Percentiles rank a stretch among this genome's conserved stretches.
phyloP scores from a whole-genome alignment of 2,888 invertebrate genomes.

The Drosophila diplacantha region DNA sequence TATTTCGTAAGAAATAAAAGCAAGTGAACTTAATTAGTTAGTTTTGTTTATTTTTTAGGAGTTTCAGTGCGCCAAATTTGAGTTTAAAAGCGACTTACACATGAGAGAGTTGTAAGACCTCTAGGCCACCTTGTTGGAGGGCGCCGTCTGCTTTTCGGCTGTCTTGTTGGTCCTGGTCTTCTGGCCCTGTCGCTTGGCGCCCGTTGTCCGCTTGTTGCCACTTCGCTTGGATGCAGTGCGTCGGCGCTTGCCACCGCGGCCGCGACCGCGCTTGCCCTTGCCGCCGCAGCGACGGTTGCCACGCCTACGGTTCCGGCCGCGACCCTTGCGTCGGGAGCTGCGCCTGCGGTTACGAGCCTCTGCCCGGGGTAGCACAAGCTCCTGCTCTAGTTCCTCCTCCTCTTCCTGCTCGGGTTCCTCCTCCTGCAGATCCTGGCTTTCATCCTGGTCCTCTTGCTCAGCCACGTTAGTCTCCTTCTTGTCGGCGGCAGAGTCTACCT shows the following conservation, averaged over 20 bases:
- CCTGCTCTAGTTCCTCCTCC: conserved; percentile 8
- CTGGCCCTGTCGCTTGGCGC: conserved; percentile 7
- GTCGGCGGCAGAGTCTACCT: neutral
- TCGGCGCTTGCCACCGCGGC: conserved; percentile 20
- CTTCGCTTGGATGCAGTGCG: conserved; percentile 15
- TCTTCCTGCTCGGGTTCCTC: neutral
- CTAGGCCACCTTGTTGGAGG: conserved; percentile 17
- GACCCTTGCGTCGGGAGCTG: conserved; percentile 15
- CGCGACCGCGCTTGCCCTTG: conserved; percentile 10
- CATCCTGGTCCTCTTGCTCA: conserved; percentile 10
- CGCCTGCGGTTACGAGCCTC: conserved; percentile 15
- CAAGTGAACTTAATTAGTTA: neutral
- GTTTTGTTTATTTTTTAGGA: neutral
- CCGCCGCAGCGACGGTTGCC: conserved; percentile 29
- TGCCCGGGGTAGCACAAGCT: neutral
- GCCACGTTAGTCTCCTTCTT: conserved; percentile 1
- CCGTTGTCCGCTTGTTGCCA: conserved; percentile 21
- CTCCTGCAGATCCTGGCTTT: conserved; percentile 9
- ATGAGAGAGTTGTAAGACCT: neutral
- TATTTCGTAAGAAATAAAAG: neutral
- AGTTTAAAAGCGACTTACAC: conserved; percentile 11
- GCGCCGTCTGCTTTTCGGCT: conserved; percentile 9
- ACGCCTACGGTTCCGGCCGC: conserved; percentile 26
- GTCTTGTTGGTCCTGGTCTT: conserved; percentile 3
- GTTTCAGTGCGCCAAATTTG: conserved; percentile 3